Base-by-base conservation (phyloP, 2,797 vertebrate genomes). In the Urosaurus nigricauda region DNA sequence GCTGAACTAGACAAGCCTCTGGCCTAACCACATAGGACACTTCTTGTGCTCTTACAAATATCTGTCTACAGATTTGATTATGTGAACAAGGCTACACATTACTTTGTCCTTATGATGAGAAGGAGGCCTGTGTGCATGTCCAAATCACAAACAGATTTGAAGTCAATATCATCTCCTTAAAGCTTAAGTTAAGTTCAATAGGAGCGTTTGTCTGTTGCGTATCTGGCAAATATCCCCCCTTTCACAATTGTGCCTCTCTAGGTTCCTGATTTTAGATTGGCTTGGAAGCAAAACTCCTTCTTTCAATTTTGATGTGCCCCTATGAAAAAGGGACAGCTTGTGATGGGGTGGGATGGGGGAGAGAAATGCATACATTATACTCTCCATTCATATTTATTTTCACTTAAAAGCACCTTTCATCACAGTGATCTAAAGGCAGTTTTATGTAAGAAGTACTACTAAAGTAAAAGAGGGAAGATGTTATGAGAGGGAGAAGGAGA, bases 331-430 rank as follows among this genome's bases (percentile, higher is more conserved):
- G 53, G 73, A 19, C 70, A 21, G 26, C 26, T 56, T 14, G 0
- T 37, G 0, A 2, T 43, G 35, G 3, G 11, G 60, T 11, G 74
- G 29, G 79, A 11, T 11, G n/a, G 35, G 0, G 35, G 29, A 7
- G 9, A 56, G 70, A 4, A 26, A 56, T 74, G 79, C 29, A 83
- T 86, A 14, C 83, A 81, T 77, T 5, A 51, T 84, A 1, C 8
- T 0, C 84, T 82, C 53, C 16, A 56, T 85, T 88, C 63, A 1
- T 56, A 91, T 71, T 88, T 29, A 11, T 24, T 88, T 85, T 79
- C 83, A 88, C 79, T 74, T 51, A 86, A 26, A 24, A 4, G 32
- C 43, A 3, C n/a, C 80, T 73, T 85, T 79, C 26, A 68, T 85
- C 43, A 19, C 13, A n/a, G 7, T 51, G 80, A 32, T 81, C 51